These are phyloP conservation scores for Didymodactylos carnosus DNA, from an alignment of 2,888 invertebrate species.

Conservation along the genomic window DNA sequence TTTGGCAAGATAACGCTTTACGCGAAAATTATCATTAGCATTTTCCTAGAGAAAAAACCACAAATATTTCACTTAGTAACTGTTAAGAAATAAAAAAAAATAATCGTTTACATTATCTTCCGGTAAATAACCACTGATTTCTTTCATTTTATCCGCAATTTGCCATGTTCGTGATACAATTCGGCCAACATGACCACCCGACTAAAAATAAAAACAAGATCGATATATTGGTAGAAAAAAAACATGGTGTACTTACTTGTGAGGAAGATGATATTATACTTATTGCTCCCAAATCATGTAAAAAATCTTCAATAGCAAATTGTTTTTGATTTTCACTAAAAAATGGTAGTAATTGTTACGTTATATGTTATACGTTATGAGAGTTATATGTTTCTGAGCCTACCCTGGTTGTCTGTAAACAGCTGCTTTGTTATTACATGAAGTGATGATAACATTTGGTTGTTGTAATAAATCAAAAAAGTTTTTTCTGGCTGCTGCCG, in stretches of 20 bases:
- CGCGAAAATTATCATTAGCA: constrained; percentile 27
- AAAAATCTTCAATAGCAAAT: constrained; percentile 22
- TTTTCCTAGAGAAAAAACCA: constrained; percentile 16
- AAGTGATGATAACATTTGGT: background rate
- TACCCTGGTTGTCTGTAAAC: background rate
- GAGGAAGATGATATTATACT: constrained; percentile 19
- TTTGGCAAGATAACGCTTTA: constrained; percentile 27
- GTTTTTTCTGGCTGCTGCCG: background rate
- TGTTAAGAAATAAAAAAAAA: background rate
- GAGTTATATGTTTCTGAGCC: background rate
- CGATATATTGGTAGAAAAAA: too few species aligned
- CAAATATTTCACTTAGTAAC: too few species aligned
- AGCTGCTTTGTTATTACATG: background rate
- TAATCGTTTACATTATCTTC: constrained; percentile 17
- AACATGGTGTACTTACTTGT: background rate
- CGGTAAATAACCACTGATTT: constrained; percentile 20
- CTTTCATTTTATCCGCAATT: constrained; percentile 31
- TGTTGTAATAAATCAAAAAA: background rate
- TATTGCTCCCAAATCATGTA: constrained; percentile 31
- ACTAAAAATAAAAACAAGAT: constrained; percentile 18
- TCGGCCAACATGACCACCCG: constrained; percentile 28
- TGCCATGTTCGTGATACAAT: constrained; percentile 30
- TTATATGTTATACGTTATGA: too few species aligned
- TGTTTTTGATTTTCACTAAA: background rate
- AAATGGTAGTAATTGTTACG: background rate